phyloP scores from a whole-genome alignment of 2,888 invertebrate genomes.

The Dryomyza anilis region DNA sequence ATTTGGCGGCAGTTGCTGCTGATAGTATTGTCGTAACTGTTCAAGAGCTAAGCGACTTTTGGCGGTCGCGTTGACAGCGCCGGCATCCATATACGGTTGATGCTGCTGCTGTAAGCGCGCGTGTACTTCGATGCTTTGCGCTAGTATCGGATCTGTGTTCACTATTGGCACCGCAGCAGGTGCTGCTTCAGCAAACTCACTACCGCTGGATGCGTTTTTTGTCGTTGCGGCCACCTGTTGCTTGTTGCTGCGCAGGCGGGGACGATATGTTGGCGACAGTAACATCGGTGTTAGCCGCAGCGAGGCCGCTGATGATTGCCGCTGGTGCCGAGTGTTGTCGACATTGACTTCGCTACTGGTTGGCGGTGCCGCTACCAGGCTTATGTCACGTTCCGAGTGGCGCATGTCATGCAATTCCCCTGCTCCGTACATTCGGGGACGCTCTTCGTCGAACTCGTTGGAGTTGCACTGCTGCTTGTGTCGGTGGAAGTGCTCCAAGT shows the following conservation, averaged over 20 bases:
- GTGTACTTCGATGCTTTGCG: slow-evolving; percentile 33
- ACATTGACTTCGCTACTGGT: neutral
- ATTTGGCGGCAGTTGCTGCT: slow-evolving; percentile 50
- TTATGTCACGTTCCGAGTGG: neutral
- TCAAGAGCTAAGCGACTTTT: slow-evolving; percentile 54
- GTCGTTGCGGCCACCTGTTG: too few relatives aligned
- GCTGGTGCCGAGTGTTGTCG: slow-evolving; percentile 10
- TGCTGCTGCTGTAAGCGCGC: slow-evolving; percentile 28
- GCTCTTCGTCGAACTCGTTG: slow-evolving; percentile 32
- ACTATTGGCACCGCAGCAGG: slow-evolving; percentile 27
- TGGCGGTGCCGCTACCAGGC: neutral
- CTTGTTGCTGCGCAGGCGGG: too few relatives aligned
- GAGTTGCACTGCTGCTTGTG: slow-evolving; percentile 37
- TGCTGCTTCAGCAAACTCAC: slow-evolving; percentile 18
- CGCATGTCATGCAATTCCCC: slow-evolving; percentile 23
- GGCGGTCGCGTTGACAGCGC: slow-evolving; percentile 35
- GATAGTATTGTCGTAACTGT: slow-evolving; percentile 58
- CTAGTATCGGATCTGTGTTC: slow-evolving; percentile 27
- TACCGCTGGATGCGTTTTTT: slow-evolving; percentile 31
- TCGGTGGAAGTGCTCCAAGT: slow-evolving; percentile 55
- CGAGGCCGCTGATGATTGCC: neutral
- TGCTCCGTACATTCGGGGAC: neutral
- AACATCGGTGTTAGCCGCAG: neutral
- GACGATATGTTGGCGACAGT: slow-evolving; percentile 1
- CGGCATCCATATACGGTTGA: slow-evolving; percentile 24